Conservation (phyloP, 53 echinoderm and acorn worm species). For the Pentamera pediparva region DNA sequence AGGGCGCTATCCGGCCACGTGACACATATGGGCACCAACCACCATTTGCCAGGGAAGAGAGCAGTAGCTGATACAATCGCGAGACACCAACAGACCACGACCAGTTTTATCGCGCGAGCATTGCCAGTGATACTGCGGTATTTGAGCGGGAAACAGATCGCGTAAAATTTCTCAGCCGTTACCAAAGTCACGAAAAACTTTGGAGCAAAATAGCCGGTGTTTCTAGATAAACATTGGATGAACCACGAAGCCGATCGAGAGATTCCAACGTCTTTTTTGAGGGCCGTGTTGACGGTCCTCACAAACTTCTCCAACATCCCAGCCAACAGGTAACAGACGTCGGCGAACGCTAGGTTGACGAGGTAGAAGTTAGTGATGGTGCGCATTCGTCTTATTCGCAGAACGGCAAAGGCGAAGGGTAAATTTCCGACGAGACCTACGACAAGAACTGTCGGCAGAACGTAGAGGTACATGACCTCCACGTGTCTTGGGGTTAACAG, state of each 20-base stretch:
- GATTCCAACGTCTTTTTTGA: conserved; percentile 22
- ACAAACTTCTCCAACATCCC: conserved; percentile 27
- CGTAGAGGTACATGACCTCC: no score
- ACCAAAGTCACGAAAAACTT: conserved; percentile 23
- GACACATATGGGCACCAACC: no score
- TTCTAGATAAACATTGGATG: conserved; percentile 1
- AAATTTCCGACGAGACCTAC: no score
- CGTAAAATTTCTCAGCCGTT: conserved; percentile 28
- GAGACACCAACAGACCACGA: conserved; percentile 3
- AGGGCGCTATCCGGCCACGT: no score
- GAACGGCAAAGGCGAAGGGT: no score
- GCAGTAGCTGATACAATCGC: conserved; percentile 13
- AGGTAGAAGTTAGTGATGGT: conserved; percentile 40
- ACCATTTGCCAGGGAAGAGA: no score
- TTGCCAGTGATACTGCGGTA: not conserved
- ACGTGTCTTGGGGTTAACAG: no score
- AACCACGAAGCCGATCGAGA: conserved; percentile 7
- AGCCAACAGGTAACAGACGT: conserved; percentile 20
- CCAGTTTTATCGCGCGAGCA: conserved; percentile 13
- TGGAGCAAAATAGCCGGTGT: conserved; percentile 18
- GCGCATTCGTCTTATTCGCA: no score
- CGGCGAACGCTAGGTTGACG: conserved; percentile 30
- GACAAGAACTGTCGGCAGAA: no score
- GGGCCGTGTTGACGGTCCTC: no score
- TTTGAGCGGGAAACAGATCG: conserved; percentile 29